Conservation (phyloP, 2,797 vertebrate genomes). For the Melanotaenia pygmaea region DNA sequence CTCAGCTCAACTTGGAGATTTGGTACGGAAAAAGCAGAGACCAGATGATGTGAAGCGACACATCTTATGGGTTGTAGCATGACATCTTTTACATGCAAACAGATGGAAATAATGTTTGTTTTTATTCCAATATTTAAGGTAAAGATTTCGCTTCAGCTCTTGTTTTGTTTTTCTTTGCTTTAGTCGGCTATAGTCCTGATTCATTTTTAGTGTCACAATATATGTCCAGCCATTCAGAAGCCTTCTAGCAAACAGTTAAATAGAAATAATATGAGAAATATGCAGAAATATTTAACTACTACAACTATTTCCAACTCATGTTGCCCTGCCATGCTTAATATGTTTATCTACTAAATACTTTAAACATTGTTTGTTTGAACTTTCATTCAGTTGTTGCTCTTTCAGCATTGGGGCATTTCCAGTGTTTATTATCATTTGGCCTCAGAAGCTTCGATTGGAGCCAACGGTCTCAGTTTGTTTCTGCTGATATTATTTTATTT, state of each 20-base stretch:
- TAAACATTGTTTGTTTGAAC: background rate
- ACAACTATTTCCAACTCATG: background rate
- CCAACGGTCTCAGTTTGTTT: conserved; percentile 12
- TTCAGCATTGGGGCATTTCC: background rate
- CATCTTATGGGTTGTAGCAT: background rate
- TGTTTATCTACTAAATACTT: background rate
- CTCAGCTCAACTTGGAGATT: background rate
- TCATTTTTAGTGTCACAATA: background rate
- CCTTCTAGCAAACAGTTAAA: no score
- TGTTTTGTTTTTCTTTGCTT: background rate
- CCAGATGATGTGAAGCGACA: background rate
- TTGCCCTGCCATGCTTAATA: background rate
- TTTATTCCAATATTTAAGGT: background rate
- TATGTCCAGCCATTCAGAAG: background rate
- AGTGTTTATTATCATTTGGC: background rate
- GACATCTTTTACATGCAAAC: background rate
- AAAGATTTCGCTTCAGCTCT: background rate
- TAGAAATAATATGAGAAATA: background rate
- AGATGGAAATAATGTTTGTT: background rate
- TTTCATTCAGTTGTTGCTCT: background rate
- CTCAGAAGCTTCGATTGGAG: background rate
- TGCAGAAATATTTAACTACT: background rate
- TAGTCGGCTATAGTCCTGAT: background rate
- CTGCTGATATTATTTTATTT: conserved; percentile 9
- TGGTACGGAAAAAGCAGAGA: background rate